Evolutionary conservation across 2,888 invertebrate genomes (phyloP).

Genomic region (Hartigia nigra): DNA sequence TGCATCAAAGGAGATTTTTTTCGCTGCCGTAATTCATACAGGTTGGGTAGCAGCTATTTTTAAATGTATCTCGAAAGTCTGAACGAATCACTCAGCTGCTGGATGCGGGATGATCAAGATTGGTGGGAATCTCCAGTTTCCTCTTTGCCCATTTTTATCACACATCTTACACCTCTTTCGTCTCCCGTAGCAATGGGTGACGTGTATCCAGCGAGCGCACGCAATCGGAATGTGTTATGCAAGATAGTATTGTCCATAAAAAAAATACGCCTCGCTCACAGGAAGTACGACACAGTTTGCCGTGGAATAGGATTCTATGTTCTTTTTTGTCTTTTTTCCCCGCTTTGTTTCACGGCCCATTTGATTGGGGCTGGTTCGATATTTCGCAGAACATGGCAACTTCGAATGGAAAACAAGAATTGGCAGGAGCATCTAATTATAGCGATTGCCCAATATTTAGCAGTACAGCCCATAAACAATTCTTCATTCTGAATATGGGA

Average conservation of each 20-base stretch:
- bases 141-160: neutral
- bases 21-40: neutral
- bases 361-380: neutral
- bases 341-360: neutral
- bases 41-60: neutral
- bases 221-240: constrained; percentile 8
- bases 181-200: neutral
- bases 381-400: neutral
- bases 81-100: neutral
- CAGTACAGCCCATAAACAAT: neutral
- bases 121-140: neutral
- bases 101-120: neutral
- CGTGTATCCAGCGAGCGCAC: neutral
- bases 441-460: neutral
- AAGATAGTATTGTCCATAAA: neutral
- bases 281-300: neutral
- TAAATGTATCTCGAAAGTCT: neutral
- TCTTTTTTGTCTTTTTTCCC: neutral
- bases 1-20: neutral
- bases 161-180: neutral
- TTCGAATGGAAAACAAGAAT: neutral
- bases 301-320: neutral
- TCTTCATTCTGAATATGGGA: neutral
- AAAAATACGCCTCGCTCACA: neutral
- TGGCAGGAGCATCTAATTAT: neutral